These are phyloP conservation scores for Sycon ciliatum DNA, from an alignment of 37 sponge, comb jelly and placozoan genomes.

Conservation along the genomic window DNA sequence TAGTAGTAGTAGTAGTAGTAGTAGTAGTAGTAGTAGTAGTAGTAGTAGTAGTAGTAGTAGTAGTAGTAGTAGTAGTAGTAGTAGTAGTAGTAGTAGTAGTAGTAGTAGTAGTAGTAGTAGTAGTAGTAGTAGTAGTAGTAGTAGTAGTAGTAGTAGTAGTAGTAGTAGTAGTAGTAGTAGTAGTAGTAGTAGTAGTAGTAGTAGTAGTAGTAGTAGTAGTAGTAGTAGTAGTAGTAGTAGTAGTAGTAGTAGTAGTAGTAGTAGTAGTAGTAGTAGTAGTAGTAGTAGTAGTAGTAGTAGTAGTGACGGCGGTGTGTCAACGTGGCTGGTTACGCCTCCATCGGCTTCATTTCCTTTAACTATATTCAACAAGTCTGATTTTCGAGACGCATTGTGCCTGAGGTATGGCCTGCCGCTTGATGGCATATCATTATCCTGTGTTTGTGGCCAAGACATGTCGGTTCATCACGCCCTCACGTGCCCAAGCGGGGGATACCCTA, in stretches of 20 bases:
- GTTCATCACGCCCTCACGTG: too few relatives aligned
- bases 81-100: neutral
- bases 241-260: slow-evolving; percentile 6
- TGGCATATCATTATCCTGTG: too few relatives aligned
- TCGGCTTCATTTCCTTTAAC: too few relatives aligned
- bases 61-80: slow-evolving; percentile 6
- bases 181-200: slow-evolving; percentile 6
- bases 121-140: slow-evolving; percentile 6
- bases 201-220: slow-evolving; percentile 8
- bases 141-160: slow-evolving; percentile 8
- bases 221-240: slow-evolving; percentile 8
- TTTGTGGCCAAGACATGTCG: too few relatives aligned
- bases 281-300: slow-evolving; percentile 6
- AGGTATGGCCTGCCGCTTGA: too few relatives aligned
- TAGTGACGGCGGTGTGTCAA: too few relatives aligned
- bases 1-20: slow-evolving; percentile 6
- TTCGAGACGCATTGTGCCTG: too few relatives aligned
- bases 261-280: slow-evolving; percentile 8
- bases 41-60: slow-evolving; percentile 8
- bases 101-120: slow-evolving; percentile 8
- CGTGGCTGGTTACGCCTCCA: too few relatives aligned
- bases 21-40: slow-evolving; percentile 8
- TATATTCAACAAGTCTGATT: too few relatives aligned
- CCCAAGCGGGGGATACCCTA: too few relatives aligned
- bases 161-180: slow-evolving; percentile 8